Evolutionary conservation across 1,140 invertebrate genomes (phyloP).

Genomic region (Cydia splendana): DNA sequence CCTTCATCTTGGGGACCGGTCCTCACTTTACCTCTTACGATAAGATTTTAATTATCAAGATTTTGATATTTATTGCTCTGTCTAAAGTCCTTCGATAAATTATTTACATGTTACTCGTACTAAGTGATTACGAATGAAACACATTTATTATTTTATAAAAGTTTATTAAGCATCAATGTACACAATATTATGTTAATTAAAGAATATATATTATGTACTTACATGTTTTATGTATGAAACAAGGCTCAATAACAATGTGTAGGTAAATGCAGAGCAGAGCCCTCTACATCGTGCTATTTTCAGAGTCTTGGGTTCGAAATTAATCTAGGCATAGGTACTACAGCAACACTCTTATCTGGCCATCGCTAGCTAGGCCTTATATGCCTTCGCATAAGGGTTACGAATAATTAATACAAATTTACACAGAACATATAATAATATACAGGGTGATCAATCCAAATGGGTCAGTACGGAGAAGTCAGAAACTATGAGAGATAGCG

Average conservation of each 20-base stretch:
- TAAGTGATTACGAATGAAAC: neutral
- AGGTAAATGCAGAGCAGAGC: slow-evolving; percentile 2
- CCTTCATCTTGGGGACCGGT: neutral
- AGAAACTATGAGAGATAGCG: too few species aligned
- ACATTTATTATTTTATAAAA: neutral
- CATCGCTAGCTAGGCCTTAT: too few species aligned
- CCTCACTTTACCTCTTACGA: neutral
- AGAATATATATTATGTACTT: neutral
- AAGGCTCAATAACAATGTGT: neutral
- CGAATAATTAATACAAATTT: too few species aligned
- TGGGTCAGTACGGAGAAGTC: too few species aligned
- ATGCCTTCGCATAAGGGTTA: too few species aligned
- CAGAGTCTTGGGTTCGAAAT: neutral
- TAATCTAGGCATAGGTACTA: neutral
- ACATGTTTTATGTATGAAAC: neutral
- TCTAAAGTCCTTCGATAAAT: neutral
- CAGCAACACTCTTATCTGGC: too few species aligned
- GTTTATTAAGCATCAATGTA: neutral
- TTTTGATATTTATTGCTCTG: neutral
- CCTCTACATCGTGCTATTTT: neutral
- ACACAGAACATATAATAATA: too few species aligned
- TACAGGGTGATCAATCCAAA: too few species aligned
- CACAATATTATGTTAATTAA: neutral
- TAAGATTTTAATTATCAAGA: neutral
- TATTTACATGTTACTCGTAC: neutral